Evolutionary conservation across 92 coral and sea anemone genomes (phyloP), one percentile per base, ranked within the genome.

Genomic region (Epizoanthus illoricatus): DNA sequence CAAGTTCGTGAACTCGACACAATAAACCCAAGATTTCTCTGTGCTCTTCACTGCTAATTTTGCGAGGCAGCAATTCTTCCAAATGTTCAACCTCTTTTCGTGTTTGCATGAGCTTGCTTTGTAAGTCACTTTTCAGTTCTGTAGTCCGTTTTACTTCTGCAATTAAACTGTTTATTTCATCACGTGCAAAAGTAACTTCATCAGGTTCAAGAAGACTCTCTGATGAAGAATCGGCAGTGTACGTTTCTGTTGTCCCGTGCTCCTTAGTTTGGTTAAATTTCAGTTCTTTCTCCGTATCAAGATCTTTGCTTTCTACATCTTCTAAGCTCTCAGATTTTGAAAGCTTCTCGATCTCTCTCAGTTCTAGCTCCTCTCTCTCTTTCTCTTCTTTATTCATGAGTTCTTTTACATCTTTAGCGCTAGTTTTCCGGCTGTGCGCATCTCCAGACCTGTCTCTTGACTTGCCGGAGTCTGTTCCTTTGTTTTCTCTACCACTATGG

Each of bases 21-120:
- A 93, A 73, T 60, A 93, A 71, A 2, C 97, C 94, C 58, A 93
- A 86, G 62, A 93, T 93, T 73, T 93, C 97, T 54, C 97, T 75
- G 80, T 93, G 89, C 69, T 93, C 97, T 54, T 91, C 94, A 67
- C 94, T 91, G 88, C 94, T 93, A 20, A 93, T 91, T 71, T 91
- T 93, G 88, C 89, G 88, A 5, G 97, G 97, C 28, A 93, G 52
- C 23, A 91, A 92, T 55, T 93, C 97, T 65, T 93, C 97, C 9
- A 93, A 80, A 49, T 89, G 87, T 69, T 93, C 97, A 57, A 93
- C 94, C 63, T 93, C 97, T 74, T 89, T 86, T 23, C 97, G 79
- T 1, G 97, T 93, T 83, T 93, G 92, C 65, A 60, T 88, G 39
- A 93, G 90, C 55, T 91, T 88, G 68, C 83, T 89, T 62, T 93